These are phyloP conservation scores for Drosophila longiperda DNA, from an alignment of 2,888 invertebrate genomes.

Conservation along the genomic window DNA sequence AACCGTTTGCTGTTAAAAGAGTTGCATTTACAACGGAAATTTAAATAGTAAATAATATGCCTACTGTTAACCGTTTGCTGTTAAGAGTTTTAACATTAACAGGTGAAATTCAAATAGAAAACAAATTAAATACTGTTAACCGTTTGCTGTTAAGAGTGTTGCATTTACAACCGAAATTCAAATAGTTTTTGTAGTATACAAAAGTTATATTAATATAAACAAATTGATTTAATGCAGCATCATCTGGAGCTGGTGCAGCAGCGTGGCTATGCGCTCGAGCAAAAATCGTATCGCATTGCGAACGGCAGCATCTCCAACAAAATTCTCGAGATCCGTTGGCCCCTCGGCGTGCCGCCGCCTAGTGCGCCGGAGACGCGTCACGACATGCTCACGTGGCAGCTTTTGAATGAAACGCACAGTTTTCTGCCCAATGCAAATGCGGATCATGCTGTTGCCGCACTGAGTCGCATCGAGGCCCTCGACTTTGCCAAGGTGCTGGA, in stretches of 20 bases:
- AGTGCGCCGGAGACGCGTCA: constrained; percentile 90
- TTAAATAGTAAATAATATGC: constrained; percentile 17
- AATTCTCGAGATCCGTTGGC: constrained; percentile 88
- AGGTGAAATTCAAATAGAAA: too few species aligned
- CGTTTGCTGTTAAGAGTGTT: background rate
- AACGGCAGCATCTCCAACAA: constrained; percentile 86
- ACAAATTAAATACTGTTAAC: constrained; percentile 22
- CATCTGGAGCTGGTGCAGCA: constrained; percentile 85
- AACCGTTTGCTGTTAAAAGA: background rate
- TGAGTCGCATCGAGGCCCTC: constrained; percentile 88
- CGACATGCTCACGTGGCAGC: constrained; percentile 94
- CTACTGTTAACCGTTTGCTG: constrained; percentile 1
- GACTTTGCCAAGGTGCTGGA: constrained; percentile 88
- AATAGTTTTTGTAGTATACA: background rate
- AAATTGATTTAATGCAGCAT: constrained; percentile 76
- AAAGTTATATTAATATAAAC: background rate
- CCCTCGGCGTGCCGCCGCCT: constrained; percentile 89
- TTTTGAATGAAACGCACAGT: constrained; percentile 93
- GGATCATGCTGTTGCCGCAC: constrained; percentile 88
- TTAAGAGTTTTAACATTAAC: background rate
- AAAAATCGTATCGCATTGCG: constrained; percentile 83
- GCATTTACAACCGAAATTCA: background rate
- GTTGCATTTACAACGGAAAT: background rate
- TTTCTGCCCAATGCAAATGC: constrained; percentile 94
- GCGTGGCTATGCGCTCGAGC: constrained; percentile 81